These are phyloP conservation scores for Diarsia brunnea DNA, from an alignment of 2,888 invertebrate genomes.

Conservation along the genomic window DNA sequence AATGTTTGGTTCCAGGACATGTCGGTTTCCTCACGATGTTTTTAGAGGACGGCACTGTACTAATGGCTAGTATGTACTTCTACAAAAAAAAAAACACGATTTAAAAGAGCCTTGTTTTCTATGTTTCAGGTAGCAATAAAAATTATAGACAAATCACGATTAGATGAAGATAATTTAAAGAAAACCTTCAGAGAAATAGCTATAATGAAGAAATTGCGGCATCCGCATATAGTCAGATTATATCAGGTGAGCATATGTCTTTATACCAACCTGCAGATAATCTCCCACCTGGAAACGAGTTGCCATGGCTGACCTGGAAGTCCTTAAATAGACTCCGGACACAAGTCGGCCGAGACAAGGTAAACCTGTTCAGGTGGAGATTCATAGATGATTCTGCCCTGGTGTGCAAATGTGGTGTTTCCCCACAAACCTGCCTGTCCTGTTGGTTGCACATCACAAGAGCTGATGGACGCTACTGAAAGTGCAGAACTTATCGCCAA, in stretches of 20 bases:
- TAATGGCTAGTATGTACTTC: too few relatives aligned
- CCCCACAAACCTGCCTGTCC: too few relatives aligned
- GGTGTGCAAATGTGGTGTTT: too few relatives aligned
- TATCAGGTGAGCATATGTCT: constrained; percentile 93
- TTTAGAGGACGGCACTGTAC: not conserved
- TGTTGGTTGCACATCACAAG: too few relatives aligned
- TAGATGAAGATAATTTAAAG: constrained; percentile 97
- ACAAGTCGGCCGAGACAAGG: too few relatives aligned
- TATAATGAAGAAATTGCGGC: constrained; percentile 97
- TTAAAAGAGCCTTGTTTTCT: not conserved
- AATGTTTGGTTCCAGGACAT: not conserved
- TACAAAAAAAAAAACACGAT: not conserved
- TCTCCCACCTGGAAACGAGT: too few relatives aligned
- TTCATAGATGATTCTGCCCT: too few relatives aligned
- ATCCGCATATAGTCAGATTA: constrained; percentile 98
- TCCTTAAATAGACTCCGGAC: too few relatives aligned
- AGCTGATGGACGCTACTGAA: too few relatives aligned
- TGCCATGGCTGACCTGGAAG: too few relatives aligned
- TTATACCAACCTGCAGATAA: not conserved
- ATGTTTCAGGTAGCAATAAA: constrained; percentile 97
- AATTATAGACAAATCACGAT: constrained; percentile 97
- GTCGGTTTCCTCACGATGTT: not conserved
- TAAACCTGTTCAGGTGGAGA: too few relatives aligned
- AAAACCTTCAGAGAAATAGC: constrained; percentile 99
- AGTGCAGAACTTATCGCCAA: too few relatives aligned